phyloP scores from a whole-genome alignment of 1,140 invertebrate genomes.

The Rhagoletis pomonella region DNA sequence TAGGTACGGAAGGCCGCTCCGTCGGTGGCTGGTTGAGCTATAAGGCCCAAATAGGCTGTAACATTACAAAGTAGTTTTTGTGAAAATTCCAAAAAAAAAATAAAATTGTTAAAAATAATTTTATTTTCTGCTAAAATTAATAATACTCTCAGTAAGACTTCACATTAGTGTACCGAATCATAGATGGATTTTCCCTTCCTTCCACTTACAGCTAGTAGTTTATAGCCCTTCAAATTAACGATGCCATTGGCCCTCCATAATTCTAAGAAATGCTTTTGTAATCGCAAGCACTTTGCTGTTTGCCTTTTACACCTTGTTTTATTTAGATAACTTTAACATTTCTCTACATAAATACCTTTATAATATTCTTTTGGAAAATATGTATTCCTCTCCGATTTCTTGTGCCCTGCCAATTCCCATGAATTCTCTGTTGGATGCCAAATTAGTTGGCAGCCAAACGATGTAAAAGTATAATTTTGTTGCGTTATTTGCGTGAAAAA shows the following conservation, averaged over 20 bases:
- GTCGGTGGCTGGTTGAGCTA: no score
- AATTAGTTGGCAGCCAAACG: not conserved
- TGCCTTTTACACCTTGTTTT: not conserved
- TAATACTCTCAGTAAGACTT: no score
- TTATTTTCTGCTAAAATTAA: no score
- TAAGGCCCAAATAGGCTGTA: no score
- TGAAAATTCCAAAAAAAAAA: no score
- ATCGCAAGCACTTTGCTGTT: not conserved
- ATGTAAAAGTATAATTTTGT: not conserved
- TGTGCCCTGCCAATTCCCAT: not conserved
- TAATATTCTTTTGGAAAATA: no score
- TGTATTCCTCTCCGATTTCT: no score
- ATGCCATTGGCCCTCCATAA: not conserved
- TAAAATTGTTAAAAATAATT: no score
- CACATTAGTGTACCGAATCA: no score
- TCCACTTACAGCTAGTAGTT: not conserved
- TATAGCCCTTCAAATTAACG: not conserved
- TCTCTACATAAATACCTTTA: not conserved
- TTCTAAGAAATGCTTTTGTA: constrained; percentile 24
- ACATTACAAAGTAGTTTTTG: no score
- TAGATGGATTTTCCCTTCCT: not conserved
- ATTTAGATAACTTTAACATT: not conserved
- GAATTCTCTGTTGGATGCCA: not conserved
- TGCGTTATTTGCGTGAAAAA: not conserved
- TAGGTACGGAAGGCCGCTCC: no score